phyloP scores from a whole-genome alignment of 1,140 invertebrate genomes.

The Drosophila repleta region DNA sequence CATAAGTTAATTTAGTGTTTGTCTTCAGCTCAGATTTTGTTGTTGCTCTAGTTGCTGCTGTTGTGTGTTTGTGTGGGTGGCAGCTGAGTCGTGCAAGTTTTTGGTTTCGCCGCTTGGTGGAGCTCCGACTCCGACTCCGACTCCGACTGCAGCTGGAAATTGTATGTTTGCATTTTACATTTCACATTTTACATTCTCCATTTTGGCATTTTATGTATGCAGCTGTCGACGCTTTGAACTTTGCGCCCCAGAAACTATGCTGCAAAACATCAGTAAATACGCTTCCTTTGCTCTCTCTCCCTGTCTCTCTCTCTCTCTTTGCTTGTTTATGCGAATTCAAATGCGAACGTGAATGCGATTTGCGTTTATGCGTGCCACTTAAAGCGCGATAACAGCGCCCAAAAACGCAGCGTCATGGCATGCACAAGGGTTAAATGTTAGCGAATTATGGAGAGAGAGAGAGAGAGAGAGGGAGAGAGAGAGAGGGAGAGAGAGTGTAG shows the following conservation, averaged over 20 bases:
- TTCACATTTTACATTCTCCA: constrained; percentile 17
- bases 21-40: constrained; percentile 52
- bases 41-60: background rate
- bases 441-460: background rate
- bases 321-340: constrained; percentile 46
- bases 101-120: constrained; percentile 39
- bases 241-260: constrained; percentile 42
- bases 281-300: background rate
- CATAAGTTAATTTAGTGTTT: constrained; percentile 80
- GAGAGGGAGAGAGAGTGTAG: too few species aligned
- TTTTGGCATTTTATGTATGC: constrained; percentile 61
- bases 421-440: background rate
- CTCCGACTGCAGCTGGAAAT: constrained; percentile 16
- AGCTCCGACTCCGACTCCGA: constrained; percentile 53
- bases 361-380: constrained; percentile 36
- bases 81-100: constrained; percentile 27
- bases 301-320: background rate
- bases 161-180: constrained; percentile 27
- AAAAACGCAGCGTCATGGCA: background rate
- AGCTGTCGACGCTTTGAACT: constrained; percentile 67
- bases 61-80: constrained; percentile 20
- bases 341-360: constrained; percentile 33
- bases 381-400: constrained; percentile 7
- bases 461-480: too few species aligned
- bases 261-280: constrained; percentile 54